Evolutionary conservation across 2,797 vertebrate species (phyloP), one percentile per base, ranked within the genome.

Genomic region (Malurus leucopterus): DNA sequence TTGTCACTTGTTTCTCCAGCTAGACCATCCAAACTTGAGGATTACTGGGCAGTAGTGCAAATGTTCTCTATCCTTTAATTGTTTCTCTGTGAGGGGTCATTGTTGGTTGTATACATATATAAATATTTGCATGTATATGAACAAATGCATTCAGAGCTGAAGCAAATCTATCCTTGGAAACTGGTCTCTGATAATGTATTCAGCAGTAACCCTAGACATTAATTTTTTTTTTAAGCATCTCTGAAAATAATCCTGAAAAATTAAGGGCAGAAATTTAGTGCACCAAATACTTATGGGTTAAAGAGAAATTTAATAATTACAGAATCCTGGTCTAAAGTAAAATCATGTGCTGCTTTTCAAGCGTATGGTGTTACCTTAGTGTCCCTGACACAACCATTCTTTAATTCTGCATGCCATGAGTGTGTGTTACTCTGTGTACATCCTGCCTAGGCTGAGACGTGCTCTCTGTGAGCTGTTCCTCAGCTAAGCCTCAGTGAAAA

Each of bases 131-230:
- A 32, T 11, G 7, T 19, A 13, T 46, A 9, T 32, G 55, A 88
- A 40, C 27, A 67, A 61, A 61, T 22, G 1, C 53, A 26, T 34
- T 54, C 20, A 46, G 58, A 58, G 19, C 7, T 32, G 32, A 65
- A 80, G 50, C 20, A 77, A 47, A 54, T 44, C 18, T 50, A 3
- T 97, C 96, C 96, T 89, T 97, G 97, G 97, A 97, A 98, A 97
- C 92, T 95, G 97, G 97, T 98, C 96, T 96, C 89, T 81, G 82
- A 93, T 92, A 95, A 97, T 79, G 67, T 96, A 95, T 95, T 96
- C 97, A 96, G 86, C 95, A 97, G 96, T 95, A 96, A 97, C 90
- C 93, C 87, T 95, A 94, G 77, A 63, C 91, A 94, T 84, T 79
- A 91, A 2, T 38, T 29, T 30, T 62, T 50, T 62, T 50, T 58